phyloP scores from a whole-genome alignment of 2,113 vertebrate genomes.

The Perognathus longimembris region DNA sequence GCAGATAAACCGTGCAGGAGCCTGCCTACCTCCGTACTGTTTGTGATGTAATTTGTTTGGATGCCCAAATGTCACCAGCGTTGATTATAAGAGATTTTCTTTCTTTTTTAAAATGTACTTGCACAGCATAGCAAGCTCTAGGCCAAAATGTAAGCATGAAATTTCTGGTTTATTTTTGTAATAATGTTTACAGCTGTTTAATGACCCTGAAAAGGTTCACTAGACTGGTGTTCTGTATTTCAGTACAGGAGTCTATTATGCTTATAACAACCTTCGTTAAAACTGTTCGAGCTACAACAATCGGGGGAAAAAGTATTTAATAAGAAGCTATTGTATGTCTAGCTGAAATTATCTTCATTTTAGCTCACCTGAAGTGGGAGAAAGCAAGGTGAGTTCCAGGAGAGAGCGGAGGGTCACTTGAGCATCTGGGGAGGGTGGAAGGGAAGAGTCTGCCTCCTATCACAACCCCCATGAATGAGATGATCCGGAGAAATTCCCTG shows the following conservation, averaged over 20 bases:
- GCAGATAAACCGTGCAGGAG: constrained; percentile 88
- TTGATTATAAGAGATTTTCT: constrained; percentile 87
- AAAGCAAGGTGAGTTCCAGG: constrained; percentile 5
- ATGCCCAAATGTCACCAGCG: constrained; percentile 89
- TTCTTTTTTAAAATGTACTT: constrained; percentile 84
- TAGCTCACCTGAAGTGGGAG: constrained; percentile 38
- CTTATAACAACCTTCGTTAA: constrained; percentile 87
- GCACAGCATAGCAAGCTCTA: constrained; percentile 90
- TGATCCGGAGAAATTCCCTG: constrained; percentile 52
- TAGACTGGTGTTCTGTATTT: constrained; percentile 88
- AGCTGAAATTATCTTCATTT: constrained; percentile 60
- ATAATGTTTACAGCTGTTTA: constrained; percentile 93
- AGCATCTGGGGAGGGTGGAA: background rate
- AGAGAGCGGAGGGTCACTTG: constrained; percentile 54
- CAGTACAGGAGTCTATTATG: constrained; percentile 88
- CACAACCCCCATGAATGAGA: constrained; percentile 30
- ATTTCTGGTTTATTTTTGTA: constrained; percentile 93
- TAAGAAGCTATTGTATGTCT: constrained; percentile 79
- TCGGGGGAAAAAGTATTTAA: constrained; percentile 78
- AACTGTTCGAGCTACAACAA: constrained; percentile 83
- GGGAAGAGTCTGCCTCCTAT: background rate
- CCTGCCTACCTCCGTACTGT: constrained; percentile 88
- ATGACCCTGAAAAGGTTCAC: constrained; percentile 92
- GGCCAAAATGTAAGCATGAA: constrained; percentile 92
- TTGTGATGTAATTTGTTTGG: constrained; percentile 90